phyloP scores from a whole-genome alignment of 1,140 invertebrate genomes.

The Palaemon carinicauda region DNA sequence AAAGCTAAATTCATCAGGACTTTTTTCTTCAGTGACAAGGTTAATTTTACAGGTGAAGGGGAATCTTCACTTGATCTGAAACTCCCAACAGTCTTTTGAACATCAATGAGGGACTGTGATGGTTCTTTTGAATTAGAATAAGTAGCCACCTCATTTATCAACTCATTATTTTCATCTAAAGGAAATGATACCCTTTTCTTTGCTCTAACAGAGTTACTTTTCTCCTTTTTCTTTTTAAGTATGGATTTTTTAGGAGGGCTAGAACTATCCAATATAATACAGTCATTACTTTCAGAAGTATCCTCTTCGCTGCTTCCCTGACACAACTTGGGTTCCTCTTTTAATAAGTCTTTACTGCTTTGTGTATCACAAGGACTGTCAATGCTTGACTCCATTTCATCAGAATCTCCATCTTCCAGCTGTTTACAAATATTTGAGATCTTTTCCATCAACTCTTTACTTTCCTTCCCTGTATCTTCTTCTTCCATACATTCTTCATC shows the following conservation, averaged over 20 bases:
- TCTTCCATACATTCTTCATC: background rate
- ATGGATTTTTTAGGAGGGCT: conserved; percentile 33
- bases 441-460: conserved; percentile 34
- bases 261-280: background rate
- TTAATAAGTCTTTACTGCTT: too few species aligned
- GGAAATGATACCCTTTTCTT: conserved; percentile 45
- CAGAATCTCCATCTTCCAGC: background rate
- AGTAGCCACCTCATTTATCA: conserved; percentile 46
- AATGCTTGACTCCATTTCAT: conserved; percentile 16
- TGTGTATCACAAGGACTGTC: background rate
- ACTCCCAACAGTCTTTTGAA: conserved; percentile 32
- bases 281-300: background rate
- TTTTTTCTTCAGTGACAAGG: conserved; percentile 39
- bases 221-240: conserved; percentile 40
- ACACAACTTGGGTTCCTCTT: background rate
- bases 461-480: conserved; percentile 8
- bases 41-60: conserved; percentile 20
- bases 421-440: conserved; percentile 36
- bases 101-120: conserved; percentile 40
- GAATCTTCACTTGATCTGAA: conserved; percentile 11
- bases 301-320: background rate
- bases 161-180: conserved; percentile 39
- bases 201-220: background rate
- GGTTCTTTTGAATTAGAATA: conserved; percentile 45
- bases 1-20: conserved; percentile 33